phyloP scores from a whole-genome alignment of 2,113 vertebrate species.

The Pluvianellus socialis region DNA sequence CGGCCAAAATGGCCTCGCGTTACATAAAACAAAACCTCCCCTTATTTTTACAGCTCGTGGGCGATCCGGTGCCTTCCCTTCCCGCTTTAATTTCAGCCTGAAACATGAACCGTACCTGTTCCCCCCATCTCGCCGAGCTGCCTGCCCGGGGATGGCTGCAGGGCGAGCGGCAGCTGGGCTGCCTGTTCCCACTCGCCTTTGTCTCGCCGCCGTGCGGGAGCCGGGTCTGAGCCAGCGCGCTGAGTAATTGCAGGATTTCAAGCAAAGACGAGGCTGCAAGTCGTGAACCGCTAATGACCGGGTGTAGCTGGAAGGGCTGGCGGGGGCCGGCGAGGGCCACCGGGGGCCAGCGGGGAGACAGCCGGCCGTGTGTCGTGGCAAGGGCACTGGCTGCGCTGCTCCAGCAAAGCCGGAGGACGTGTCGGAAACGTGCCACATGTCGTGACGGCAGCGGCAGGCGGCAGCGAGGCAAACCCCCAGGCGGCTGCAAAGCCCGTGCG shows the following conservation, averaged over 20 bases:
- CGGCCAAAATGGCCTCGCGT: slow-evolving; percentile 13
- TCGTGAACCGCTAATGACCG: slow-evolving; percentile 62
- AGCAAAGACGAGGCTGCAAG: slow-evolving; percentile 8
- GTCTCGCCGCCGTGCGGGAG: not conserved
- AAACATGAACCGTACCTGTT: slow-evolving; percentile 30
- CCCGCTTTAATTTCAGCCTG: slow-evolving; percentile 6
- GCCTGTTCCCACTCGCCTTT: slow-evolving; percentile 20
- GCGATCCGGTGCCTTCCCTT: not conserved
- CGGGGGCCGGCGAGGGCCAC: not conserved
- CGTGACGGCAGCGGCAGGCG: not conserved
- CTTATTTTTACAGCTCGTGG: not conserved
- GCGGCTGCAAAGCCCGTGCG: not conserved
- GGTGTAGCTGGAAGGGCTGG: slow-evolving; percentile 48
- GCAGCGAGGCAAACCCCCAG: not conserved
- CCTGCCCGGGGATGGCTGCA: not conserved
- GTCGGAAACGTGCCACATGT: not conserved
- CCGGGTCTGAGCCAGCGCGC: slow-evolving; percentile 47
- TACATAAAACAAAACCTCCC: not conserved
- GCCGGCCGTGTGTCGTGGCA: not conserved
- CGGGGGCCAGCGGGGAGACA: not conserved
- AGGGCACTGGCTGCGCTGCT: not conserved
- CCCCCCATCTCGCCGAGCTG: not conserved
- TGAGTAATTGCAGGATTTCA: slow-evolving; percentile 60
- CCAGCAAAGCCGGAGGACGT: not conserved
- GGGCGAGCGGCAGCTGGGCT: slow-evolving; percentile 9